Evolutionary conservation across 1,140 invertebrate genomes (phyloP), one percentile per base, ranked within the genome.

Genomic region (Euura lappo): DNA sequence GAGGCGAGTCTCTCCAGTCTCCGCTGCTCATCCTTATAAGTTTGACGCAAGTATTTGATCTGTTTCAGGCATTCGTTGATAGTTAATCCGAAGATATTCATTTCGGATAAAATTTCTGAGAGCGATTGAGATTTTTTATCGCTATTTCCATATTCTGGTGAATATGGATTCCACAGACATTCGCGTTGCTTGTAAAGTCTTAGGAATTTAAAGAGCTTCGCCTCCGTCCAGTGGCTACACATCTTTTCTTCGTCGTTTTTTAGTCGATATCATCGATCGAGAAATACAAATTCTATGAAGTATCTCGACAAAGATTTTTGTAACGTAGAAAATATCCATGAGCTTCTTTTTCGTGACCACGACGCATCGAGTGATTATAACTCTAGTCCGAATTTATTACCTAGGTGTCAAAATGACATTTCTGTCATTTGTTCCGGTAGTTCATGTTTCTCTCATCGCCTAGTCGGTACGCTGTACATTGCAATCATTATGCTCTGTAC

Each of bases 111-210:
- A 13, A 84, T 81, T n/a, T 47, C 70, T 11, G 75, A 76, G 0
- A 85, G 69, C 8, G 79, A 78, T 66, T 77, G 70, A 44, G 74
- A 65, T 72, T 80, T 84, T 28, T 74, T 76, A 5, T 3, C 71
- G 45, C 74, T 78, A 68, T 83, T 76, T 5, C 71, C 47, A 68
- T 83, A 85, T 65, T 78, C 45, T 47, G 68, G 70, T 67, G 80
- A 51, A 69, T 75, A 74, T 3, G 79, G 79, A 71, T 85, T 85
- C 82, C 84, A 85, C 11, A 85, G 78, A 44, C 83, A 85, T 3
- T 78, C 76, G 44, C 83, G 45, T 44, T 81, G 79, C 73, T 77
- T 77, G 45, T 83, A 86, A 44, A 76, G 73, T 7, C 70, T 75
- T n/a, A 85, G 71, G 67, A 86, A 85, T 7, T 28, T 71, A 0